Base-by-base conservation (phyloP, 2,888 invertebrate genomes). In the Andrena bicolor region DNA sequence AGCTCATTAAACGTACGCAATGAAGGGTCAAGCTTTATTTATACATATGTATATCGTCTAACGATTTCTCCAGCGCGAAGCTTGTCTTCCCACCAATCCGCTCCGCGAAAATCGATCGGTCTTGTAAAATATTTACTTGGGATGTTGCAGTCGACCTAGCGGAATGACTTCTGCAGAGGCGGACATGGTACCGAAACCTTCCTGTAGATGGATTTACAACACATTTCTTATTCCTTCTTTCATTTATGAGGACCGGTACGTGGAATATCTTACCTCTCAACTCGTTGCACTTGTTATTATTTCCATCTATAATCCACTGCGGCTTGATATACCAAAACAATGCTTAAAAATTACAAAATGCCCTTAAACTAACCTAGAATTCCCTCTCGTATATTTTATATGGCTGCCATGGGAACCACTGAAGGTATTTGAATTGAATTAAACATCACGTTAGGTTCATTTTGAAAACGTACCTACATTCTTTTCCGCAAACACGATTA, bases 101-200 rank as follows among this genome's bases (percentile, higher is more conserved):
- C 65, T 71, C 65, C 63, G 63, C 26, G 61, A 76, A 74, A 81
- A 85, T 82, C 82, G 83, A 87, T 64, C 80, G 53, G 70, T 77
- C 65, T 65, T 82, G 82, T 84, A 64, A 88, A 88, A 88, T 87
- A 87, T 88, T 88, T 86, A 84, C 64, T 61, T 53, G 76, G 69
- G 68, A 87, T 78, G 78, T 86, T 86, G 71, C 74, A 83, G 70
- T 71, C 66, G 41, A 41, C 75, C 61, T 82, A 86, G 80, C 23
- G 41, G 32, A 65, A 71, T 64, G 28, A 61, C 10, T 60, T 63
- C 48, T 49, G 51, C 63, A 41, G 68, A 23, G 49, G 30, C 3
- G 13, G 20, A 72, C 71, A 26, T 48, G 41, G 10, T 23, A 71
- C 65, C 20, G 13, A 65, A 60, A 71, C 23, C 30, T 77, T 41